Evolutionary conservation across 2,888 invertebrate species (phyloP).

Genomic region (Mellilla xanthometata): DNA sequence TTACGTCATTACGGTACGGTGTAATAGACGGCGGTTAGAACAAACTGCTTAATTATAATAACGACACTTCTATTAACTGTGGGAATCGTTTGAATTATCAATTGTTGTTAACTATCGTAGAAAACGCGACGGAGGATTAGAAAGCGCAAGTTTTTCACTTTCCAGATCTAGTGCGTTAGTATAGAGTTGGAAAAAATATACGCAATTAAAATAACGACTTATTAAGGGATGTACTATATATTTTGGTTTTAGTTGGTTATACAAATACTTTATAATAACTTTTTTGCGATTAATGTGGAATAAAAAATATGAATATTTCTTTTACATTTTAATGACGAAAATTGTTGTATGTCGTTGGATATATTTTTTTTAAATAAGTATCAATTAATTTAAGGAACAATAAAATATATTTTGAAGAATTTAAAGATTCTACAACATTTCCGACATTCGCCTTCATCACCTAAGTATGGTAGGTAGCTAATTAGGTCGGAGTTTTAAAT

Average conservation of each 20-base stretch:
- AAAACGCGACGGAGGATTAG: slow-evolving; percentile 32
- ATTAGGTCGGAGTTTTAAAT: too few relatives aligned
- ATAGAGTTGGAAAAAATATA: neutral
- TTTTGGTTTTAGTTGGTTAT: too few relatives aligned
- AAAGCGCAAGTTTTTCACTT: slow-evolving; percentile 43
- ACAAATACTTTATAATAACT: too few relatives aligned
- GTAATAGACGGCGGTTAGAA: slow-evolving; percentile 29
- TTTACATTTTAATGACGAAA: too few relatives aligned
- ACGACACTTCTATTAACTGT: slow-evolving; percentile 33
- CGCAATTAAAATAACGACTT: too few relatives aligned
- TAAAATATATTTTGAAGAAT: neutral
- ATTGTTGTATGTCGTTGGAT: too few relatives aligned
- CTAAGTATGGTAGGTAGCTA: too few relatives aligned
- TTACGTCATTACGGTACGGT: slow-evolving; percentile 28
- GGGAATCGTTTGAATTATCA: slow-evolving; percentile 37
- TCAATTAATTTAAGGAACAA: neutral
- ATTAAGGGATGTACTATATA: too few relatives aligned
- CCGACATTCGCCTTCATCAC: neutral
- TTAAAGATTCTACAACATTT: neutral
- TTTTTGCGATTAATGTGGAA: too few relatives aligned
- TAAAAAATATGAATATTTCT: too few relatives aligned
- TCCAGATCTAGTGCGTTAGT: slow-evolving; percentile 12
- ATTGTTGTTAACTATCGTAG: slow-evolving; percentile 35
- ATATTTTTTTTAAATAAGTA: too few relatives aligned
- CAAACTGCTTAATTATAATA: slow-evolving; percentile 27